Percentiles rank a stretch among this genome's conserved stretches.
Evolutionary conservation across 2,888 invertebrate genomes (phyloP).

Genomic region (Lysandra bellargus): DNA sequence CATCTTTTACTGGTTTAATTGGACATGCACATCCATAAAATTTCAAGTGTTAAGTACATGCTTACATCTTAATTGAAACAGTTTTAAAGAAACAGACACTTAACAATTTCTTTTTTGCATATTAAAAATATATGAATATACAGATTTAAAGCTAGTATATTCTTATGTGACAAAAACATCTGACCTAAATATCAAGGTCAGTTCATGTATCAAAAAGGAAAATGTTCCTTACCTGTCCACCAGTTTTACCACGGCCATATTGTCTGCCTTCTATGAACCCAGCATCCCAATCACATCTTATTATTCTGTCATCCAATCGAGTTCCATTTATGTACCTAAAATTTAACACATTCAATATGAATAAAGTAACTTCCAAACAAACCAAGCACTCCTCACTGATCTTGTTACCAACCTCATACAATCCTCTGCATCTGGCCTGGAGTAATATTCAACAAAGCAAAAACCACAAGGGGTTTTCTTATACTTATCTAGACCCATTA

Average conservation of each 20-base stretch:
- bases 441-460: conserved; percentile 98
- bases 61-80: too few relatives aligned
- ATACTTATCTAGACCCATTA: conserved; percentile 99
- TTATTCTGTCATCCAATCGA: conserved; percentile 96
- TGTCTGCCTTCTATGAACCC: conserved; percentile 99
- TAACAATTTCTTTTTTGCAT: too few relatives aligned
- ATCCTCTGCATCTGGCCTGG: conserved; percentile 86
- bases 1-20: too few relatives aligned
- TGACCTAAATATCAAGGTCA: background rate
- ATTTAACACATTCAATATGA: background rate
- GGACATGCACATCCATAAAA: too few relatives aligned
- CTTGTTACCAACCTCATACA: conserved; percentile 83
- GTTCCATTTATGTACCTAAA: conserved; percentile 96
- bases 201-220: background rate
- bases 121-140: too few relatives aligned
- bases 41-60: too few relatives aligned
- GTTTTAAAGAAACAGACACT: too few relatives aligned
- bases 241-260: conserved; percentile 98
- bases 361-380: background rate
- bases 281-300: conserved; percentile 99
- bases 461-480: conserved; percentile 99
- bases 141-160: too few relatives aligned
- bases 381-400: background rate
- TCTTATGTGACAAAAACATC: background rate
- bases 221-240: conserved; percentile 90